Conservation (phyloP, 2,797 vertebrate species). For the Syngnathus rostellatus region DNA sequence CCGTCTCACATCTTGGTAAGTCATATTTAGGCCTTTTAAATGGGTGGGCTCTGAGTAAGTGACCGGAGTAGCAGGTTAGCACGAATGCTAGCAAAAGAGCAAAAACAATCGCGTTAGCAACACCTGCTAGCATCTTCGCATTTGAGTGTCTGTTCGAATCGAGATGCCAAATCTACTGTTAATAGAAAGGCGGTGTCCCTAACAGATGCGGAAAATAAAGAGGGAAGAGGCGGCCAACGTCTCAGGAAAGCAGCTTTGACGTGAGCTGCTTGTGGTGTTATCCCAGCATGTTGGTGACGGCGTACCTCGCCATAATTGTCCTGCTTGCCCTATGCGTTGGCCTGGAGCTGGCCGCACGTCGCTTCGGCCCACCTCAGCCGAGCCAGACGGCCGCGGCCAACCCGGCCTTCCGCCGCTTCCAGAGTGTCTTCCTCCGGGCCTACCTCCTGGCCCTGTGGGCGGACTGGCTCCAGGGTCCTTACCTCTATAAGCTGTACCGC, state of each 20-base stretch:
- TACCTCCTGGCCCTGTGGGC: conserved; percentile 86
- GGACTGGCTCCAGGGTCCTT: conserved; percentile 92
- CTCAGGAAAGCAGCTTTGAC: conserved; percentile 28
- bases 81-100: conserved; percentile 15
- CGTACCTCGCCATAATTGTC: conserved; percentile 74
- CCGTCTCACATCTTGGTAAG: conserved; percentile 43
- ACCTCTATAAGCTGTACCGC: conserved; percentile 89
- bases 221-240: conserved; percentile 13
- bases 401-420: conserved; percentile 82
- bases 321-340: conserved; percentile 73
- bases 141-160: too few species aligned
- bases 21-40: background rate
- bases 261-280: conserved; percentile 6
- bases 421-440: conserved; percentile 77
- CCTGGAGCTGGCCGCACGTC: conserved; percentile 79
- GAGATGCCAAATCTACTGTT: background rate
- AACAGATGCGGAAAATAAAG: conserved; percentile 32
- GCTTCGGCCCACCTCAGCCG: conserved; percentile 62
- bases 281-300: conserved; percentile 79
- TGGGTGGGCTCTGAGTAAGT: background rate
- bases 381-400: conserved; percentile 70
- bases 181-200: background rate
- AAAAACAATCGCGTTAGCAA: background rate
- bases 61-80: conserved; percentile 26
- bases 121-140: background rate